Percentiles rank a stretch among this genome's conserved stretches.
phyloP scores from a whole-genome alignment of 2,113 vertebrate species.

The Neolamprologus devosi region DNA sequence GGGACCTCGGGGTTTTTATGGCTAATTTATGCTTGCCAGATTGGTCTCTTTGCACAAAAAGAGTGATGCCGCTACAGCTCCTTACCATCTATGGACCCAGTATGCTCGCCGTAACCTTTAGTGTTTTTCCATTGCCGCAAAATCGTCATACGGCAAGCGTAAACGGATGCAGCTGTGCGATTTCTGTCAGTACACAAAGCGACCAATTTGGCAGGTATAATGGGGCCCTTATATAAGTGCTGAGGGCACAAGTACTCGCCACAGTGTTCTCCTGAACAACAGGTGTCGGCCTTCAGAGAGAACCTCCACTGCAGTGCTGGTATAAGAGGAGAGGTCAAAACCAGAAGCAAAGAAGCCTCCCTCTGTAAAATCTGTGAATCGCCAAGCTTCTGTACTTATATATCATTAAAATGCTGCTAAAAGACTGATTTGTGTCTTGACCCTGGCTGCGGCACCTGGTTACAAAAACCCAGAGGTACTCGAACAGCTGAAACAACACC shows the following conservation, averaged over 20 bases:
- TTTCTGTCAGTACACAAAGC: neutral
- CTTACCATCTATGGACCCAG: neutral
- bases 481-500: neutral
- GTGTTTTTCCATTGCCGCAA: neutral
- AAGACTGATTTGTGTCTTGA: neutral
- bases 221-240: neutral
- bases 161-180: neutral
- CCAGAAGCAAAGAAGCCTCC: neutral
- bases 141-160: neutral
- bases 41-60: neutral
- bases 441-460: neutral
- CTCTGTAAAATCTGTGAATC: neutral
- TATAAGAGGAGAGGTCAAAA: neutral
- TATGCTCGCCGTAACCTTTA: neutral
- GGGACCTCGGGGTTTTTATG: neutral
- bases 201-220: neutral
- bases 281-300: neutral
- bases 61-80: neutral
- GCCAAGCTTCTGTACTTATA: neutral
- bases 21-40: neutral
- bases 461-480: neutral
- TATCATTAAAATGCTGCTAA: neutral
- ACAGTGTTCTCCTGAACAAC: neutral
- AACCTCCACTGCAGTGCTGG: neutral
- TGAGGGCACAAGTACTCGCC: neutral